Evolutionary conservation across 2,888 invertebrate genomes (phyloP), one percentile per base, ranked within the genome.

Genomic region (Seira ritae): DNA sequence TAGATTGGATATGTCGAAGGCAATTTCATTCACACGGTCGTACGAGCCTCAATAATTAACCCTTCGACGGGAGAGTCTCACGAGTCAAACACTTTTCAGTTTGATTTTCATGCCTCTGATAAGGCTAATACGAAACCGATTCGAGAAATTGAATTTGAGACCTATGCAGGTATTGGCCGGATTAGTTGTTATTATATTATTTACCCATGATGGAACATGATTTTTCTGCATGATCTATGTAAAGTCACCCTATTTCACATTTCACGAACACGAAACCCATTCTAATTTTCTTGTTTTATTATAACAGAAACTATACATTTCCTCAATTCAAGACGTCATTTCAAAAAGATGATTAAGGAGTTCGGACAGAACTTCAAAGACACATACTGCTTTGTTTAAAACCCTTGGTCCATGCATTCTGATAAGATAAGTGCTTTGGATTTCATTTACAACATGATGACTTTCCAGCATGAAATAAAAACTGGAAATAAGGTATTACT

Each of bases 41-140:
- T 95, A 0, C 93, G 94, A 86, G 94, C 94, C 0, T 94, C 95
- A 90, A 93, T 94, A 22, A 92, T 92, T 75, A 92, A 94, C 89
- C 92, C 94, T 0, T 90, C 91, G 46, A 92, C 92, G 0, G 93
- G 93, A 6, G 90, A 91, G 70, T 92, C 92, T 84, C 91, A 92
- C 24, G 94, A 94, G 2, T 94, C 95, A 0, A 95, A 95, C 90
- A 92, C 93, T n/a, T 95, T 96, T 89, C 93, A 95, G 89, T 95
- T 94, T 89, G 95, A 95, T 0, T 94, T 93, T 89, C 60, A 60
- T 19, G n/a, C 20, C 15, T 22, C 55, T 23, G 82, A 37, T 10
- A 67, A 68, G 22, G 31, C 15, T 0, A 91, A 92, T 69, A 89
- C 91, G 1, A 92, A 72, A 12, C 72, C 73, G 2, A 42, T 74